Evolutionary conservation across 2,113 vertebrate species (phyloP).

Genomic region (Piaya cayana): DNA sequence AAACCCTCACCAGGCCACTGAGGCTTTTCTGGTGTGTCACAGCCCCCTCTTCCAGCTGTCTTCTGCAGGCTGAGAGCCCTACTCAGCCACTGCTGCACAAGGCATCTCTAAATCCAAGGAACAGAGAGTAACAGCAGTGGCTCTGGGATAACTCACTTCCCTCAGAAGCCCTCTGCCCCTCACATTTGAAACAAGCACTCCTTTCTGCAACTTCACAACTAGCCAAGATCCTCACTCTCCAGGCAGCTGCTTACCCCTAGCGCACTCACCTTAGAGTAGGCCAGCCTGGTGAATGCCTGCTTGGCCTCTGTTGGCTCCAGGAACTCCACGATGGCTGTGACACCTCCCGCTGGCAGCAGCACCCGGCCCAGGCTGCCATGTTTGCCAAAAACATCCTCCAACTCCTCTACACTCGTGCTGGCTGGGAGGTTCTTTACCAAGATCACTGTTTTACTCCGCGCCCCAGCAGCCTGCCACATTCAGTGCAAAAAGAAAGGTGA

Average conservation of each 20-base stretch:
- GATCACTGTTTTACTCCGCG: conserved; percentile 88
- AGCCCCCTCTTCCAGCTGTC: neutral
- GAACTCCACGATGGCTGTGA: conserved; percentile 93
- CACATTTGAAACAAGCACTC: neutral
- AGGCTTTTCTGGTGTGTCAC: neutral
- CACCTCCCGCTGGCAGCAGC: conserved; percentile 88
- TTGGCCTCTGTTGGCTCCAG: conserved; percentile 91
- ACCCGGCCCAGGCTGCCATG: conserved; percentile 89
- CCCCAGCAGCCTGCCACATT: conserved; percentile 76
- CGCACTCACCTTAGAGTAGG: conserved; percentile 89
- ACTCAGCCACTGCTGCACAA: neutral
- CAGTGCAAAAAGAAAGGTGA: neutral
- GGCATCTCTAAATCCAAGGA: neutral
- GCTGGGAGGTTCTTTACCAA: conserved; percentile 94
- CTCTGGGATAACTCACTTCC: neutral
- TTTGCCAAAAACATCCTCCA: conserved; percentile 82
- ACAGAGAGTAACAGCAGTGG: neutral
- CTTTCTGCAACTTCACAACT: neutral
- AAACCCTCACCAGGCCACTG: neutral
- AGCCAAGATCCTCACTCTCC: neutral
- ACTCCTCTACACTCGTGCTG: conserved; percentile 68
- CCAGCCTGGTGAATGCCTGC: conserved; percentile 87
- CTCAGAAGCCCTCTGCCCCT: neutral
- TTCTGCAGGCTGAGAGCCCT: neutral
- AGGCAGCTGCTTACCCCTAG: neutral